Percentiles rank a stretch among this genome's conserved stretches.
Evolutionary conservation across 2,113 vertebrate species (phyloP).

Genomic region (Ondatra zibethicus): DNA sequence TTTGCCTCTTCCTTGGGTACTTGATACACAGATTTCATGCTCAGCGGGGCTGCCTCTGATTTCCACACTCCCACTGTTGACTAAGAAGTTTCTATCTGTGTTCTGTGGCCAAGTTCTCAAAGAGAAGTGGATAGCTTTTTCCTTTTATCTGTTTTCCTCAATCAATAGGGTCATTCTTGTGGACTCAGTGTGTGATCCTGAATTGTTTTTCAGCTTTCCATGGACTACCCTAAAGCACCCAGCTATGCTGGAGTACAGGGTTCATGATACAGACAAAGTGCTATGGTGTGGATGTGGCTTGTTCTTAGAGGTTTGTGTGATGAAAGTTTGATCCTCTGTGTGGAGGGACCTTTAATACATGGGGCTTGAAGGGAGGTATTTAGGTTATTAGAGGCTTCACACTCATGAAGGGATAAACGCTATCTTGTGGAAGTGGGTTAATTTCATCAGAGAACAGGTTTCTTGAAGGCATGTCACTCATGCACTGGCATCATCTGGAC

Average conservation of each 20-base stretch:
- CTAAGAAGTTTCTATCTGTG: neutral
- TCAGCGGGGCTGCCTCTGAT: neutral
- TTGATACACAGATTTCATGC: neutral
- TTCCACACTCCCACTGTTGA: neutral
- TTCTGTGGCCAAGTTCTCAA: neutral
- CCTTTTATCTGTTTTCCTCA: neutral
- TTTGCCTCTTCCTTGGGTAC: neutral
- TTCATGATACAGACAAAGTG: accelerated
- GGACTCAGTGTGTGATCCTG: neutral
- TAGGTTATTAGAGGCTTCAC: too few relatives aligned
- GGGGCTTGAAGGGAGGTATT: neutral
- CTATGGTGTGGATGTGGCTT: neutral
- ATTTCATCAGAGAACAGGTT: neutral
- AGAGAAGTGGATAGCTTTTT: neutral
- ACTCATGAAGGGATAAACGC: neutral
- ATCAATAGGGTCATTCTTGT: neutral
- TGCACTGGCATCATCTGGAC: neutral
- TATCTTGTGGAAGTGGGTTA: neutral
- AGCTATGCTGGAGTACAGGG: neutral
- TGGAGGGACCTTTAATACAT: neutral
- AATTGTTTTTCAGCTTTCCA: neutral
- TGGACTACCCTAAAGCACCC: neutral
- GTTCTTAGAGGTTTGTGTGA: neutral
- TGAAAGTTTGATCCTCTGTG: neutral
- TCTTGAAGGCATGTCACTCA: neutral